Conservation (phyloP, 53 echinoderm and acorn worm genomes). For the Holothuria leucospilota region DNA sequence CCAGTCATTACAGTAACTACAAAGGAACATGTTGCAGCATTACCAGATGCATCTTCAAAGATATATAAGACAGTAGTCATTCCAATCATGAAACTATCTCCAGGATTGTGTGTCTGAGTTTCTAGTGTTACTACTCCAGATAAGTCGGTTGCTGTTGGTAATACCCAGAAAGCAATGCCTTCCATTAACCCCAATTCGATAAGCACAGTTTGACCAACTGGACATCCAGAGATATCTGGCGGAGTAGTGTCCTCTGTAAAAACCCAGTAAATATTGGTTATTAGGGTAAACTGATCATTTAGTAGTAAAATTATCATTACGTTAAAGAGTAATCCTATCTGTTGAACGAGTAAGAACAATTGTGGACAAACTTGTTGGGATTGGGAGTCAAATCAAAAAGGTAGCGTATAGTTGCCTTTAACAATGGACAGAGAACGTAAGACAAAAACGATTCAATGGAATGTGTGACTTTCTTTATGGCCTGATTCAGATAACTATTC, state of each 20-base stretch:
- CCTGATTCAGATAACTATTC: too few relatives aligned
- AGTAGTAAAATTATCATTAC: not conserved
- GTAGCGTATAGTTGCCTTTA: too few relatives aligned
- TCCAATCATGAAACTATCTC: conserved; percentile 69
- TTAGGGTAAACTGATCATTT: not conserved
- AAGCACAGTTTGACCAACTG: not conserved
- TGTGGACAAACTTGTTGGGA: too few relatives aligned
- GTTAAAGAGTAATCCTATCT: too few relatives aligned
- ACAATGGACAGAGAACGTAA: too few relatives aligned
- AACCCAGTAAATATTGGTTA: not conserved
- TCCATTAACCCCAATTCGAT: conserved; percentile 45
- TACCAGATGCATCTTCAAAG: conserved; percentile 57
- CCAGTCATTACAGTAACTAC: conserved; percentile 62
- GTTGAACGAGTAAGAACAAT: too few relatives aligned
- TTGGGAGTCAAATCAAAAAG: too few relatives aligned
- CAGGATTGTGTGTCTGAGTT: conserved; percentile 47
- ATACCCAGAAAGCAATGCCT: conserved; percentile 38
- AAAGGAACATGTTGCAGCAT: conserved; percentile 64
- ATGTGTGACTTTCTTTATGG: too few relatives aligned
- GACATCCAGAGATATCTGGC: conserved; percentile 19
- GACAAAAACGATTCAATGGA: too few relatives aligned
- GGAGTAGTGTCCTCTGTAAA: conserved; percentile 50
- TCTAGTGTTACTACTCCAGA: conserved; percentile 62
- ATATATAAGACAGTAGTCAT: conserved; percentile 55
- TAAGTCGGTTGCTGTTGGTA: conserved; percentile 69